Conservation (phyloP, 2,797 vertebrate species). For the Centropyge bicolor region DNA sequence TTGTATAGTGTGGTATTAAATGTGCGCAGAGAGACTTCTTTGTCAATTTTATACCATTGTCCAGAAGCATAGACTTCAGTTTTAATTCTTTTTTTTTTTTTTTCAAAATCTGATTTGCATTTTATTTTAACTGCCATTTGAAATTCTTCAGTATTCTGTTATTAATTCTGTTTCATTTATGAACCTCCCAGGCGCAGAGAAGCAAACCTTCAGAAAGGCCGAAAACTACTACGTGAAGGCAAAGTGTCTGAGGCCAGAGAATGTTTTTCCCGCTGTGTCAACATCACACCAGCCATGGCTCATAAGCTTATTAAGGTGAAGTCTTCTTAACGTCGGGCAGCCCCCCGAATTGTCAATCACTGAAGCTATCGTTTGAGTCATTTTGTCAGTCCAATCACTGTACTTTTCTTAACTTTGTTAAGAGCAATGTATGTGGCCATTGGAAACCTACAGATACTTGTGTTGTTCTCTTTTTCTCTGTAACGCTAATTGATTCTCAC, state of each 20-base stretch:
- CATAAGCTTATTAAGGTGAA: conserved; percentile 94
- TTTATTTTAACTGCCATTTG: neutral
- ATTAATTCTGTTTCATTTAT: neutral
- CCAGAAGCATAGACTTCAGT: neutral
- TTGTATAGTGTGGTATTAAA: too few species aligned
- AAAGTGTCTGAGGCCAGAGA: conserved; percentile 93
- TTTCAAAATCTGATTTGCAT: neutral
- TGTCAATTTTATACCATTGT: neutral
- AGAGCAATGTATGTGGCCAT: neutral
- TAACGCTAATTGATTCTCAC: neutral
- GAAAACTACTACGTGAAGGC: conserved; percentile 93
- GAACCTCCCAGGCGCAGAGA: conserved; percentile 88
- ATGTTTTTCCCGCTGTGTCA: conserved; percentile 93
- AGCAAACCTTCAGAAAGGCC: conserved; percentile 91
- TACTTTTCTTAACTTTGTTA: neutral
- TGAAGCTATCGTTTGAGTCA: neutral
- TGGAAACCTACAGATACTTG: neutral
- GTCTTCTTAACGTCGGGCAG: neutral
- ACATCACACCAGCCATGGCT: conserved; percentile 94
- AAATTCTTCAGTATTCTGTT: neutral
- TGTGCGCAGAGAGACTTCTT: too few species aligned
- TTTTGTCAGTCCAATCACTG: neutral
- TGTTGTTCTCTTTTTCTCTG: neutral
- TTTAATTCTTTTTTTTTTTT: neutral
- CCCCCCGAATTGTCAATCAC: neutral